Evolutionary conservation across 2,797 vertebrate species (phyloP), one percentile per base, ranked within the genome.

Genomic region (Scolopax rusticola): DNA sequence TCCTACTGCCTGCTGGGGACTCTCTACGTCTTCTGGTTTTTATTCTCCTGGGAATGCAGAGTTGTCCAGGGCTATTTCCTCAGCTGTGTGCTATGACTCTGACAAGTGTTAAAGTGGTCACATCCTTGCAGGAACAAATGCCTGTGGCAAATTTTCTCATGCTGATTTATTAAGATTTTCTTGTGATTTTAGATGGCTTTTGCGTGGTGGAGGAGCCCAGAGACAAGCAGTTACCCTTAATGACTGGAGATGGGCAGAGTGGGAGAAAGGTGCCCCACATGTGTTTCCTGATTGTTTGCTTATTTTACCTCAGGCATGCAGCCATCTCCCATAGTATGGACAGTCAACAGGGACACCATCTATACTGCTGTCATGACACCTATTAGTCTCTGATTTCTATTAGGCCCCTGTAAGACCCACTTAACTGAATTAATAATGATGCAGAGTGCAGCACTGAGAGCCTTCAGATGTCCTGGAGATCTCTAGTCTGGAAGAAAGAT

Each of bases 121-220:
- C 1, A 3, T 80, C 84, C 75, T 95, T 82, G 38, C 43, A 92
- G 75, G 73, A 85, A 51, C 11, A 32, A 91, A 71, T 1, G 43
- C 75, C 82, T 61, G 50, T 6, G 20, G 81, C 53, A 65, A 27
- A 45, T 75, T 83, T 92, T 80, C 86, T 90, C 84, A 95, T 92
- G 64, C 61, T 93, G 89, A 83, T 95, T 87, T 94, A 89, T 90
- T 92, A 85, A 90, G 88, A 92, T 94, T 93, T 82, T 78, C 48
- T 59, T 73, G 20, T 18, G 54, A 76, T 89, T 95, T 96, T 47
- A 60, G 70, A 53, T 74, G 87, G 63, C 78, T 89, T 93, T 87
- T 70, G 53, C 12, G 1, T 75, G 75, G 40, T 83, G 41, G 50
- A 83, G 68, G 45, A 83, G 36, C 23, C 33, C 48, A 71, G 80